Base-by-base conservation (phyloP, 2,888 invertebrate species). In the Atrina japonica region DNA sequence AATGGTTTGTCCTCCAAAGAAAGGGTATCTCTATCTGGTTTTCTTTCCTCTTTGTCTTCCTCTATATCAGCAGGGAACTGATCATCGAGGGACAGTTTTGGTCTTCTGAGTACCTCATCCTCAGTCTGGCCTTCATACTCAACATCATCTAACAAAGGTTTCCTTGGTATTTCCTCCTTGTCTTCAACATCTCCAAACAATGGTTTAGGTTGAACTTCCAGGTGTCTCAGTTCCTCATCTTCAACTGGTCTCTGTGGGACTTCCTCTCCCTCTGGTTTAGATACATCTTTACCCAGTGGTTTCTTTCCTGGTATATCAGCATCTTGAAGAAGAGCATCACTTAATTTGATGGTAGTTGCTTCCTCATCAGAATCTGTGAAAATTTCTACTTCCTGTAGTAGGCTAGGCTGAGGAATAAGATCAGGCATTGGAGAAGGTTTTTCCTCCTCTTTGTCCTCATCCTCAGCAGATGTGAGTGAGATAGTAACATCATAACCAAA, bases 401-500 rank as follows among this genome's bases (percentile, higher is more conserved):
- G 21, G 9, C 40, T 40, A 3, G 7, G 23, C 40, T 50, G 65
- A 6, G 66, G 52, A 30, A 69, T 56, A 14, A 66, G 18, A 49
- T 66, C 66, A 47, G 55, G 65, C 52, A 56, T 65, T 52, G 29
- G 41, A 11, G n/a, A 25, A 35, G 30, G 29, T 49, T 30, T 30
- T 23, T 35, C 30, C 14, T 58, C 66, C 25, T 66, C 66, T 40
- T 18, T 18, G 14, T 67, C 67, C 6, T 60, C 52, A 25, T 67
- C 59, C 18, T 52, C 60, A 29, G 55, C 43, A 47, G 56, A 40
- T 29, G 56, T 35, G 47, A 43, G 50, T 1, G 58, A 63, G 18
- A 73, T 58, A 7, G 65, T 63, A 9, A 50, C 49, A 18, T 74
- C 74, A 49, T 75, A 72, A 18, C 49, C 63, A 52, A 47, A 55